These are phyloP conservation scores for Chamaea fasciata DNA, from an alignment of 2,113 vertebrate species.

Conservation along the genomic window DNA sequence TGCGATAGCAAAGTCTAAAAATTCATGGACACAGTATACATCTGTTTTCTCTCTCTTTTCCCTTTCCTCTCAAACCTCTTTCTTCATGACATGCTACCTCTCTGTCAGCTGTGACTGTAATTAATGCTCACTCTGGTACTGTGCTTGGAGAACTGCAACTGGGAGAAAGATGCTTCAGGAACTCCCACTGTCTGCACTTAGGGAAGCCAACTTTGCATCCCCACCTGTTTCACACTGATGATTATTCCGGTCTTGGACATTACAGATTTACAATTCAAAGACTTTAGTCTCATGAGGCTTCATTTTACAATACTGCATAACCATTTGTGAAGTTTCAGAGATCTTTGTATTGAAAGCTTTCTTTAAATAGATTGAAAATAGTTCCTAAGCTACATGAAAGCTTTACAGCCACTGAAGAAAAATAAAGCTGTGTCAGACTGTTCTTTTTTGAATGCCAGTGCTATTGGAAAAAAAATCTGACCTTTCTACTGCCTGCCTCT, in stretches of 20 bases:
- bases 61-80: background rate
- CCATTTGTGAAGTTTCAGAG: background rate
- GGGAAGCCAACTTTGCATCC: background rate
- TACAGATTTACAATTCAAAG: background rate
- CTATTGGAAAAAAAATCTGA: background rate
- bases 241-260: background rate
- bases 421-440: background rate
- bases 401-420: background rate
- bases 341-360: background rate
- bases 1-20: accelerated
- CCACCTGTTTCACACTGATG: background rate
- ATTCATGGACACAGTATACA: too few species aligned
- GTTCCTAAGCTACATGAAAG: background rate
- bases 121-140: background rate
- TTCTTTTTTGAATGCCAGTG: background rate
- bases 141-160: background rate
- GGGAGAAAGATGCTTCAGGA: background rate
- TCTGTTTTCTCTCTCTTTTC: background rate
- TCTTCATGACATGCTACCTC: background rate
- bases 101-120: background rate
- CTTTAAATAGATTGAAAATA: background rate
- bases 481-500: background rate
- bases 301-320: background rate
- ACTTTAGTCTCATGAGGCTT: background rate
- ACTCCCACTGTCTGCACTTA: accelerated